Evolutionary conservation across 2,113 vertebrate species (phyloP).

Genomic region (Arenaria interpres): DNA sequence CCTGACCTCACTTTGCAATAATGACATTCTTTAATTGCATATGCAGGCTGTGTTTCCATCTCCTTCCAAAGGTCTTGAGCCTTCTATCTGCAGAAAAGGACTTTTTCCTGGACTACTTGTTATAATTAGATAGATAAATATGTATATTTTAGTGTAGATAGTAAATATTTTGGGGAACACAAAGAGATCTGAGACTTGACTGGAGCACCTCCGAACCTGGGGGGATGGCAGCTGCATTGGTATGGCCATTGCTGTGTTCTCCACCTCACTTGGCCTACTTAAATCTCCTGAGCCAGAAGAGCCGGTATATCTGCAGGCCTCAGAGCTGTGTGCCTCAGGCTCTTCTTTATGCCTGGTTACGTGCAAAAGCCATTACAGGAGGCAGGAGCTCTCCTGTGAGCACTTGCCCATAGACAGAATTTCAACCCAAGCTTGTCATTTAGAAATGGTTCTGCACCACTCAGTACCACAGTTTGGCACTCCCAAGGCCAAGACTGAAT

Average conservation of each 20-base stretch:
- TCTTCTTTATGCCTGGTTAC: background rate
- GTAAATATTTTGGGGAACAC: background rate
- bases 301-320: background rate
- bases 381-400: background rate
- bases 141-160: background rate
- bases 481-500: background rate
- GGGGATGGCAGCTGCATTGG: background rate
- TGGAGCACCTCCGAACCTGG: background rate
- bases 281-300: background rate
- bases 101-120: background rate
- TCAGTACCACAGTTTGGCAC: background rate
- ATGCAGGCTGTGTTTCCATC: background rate
- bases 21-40: conserved; percentile 11
- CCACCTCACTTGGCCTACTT: background rate
- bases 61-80: background rate
- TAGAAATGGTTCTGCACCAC: background rate
- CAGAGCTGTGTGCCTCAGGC: background rate
- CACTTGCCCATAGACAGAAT: background rate
- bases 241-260: background rate
- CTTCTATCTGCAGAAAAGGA: background rate
- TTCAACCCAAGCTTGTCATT: background rate
- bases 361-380: background rate
- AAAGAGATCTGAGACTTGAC: background rate
- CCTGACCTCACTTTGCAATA: conserved; percentile 30
- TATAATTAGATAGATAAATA: background rate